A percentile compares a stretch with the other conserved stretches of the same genome.
Evolutionary conservation across 2,797 vertebrate species (phyloP).

Genomic region (Falco peregrinus): DNA sequence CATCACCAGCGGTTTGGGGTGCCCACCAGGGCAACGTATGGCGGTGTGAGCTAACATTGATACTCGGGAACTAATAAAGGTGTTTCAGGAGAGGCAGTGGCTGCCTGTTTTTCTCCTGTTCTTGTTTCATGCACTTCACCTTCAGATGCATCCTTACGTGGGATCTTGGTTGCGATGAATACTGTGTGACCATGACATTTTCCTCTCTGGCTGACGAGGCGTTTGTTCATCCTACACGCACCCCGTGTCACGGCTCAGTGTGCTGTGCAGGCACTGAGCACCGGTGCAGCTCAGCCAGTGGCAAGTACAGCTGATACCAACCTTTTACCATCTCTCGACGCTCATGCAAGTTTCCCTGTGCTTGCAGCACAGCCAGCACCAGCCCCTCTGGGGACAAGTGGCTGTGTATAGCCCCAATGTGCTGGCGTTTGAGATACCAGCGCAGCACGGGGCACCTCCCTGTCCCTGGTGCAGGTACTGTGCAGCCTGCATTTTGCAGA

Average conservation of each 20-base stretch:
- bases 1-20: not conserved
- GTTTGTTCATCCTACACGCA: too few species aligned
- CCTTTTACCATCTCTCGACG: accelerated
- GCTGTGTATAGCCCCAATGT: too few species aligned
- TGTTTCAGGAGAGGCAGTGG: not conserved
- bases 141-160: not conserved
- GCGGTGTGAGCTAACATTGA: too few species aligned
- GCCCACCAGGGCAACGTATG: not conserved
- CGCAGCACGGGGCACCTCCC: not conserved
- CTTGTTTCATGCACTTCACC: not conserved
- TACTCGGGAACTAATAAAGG: not conserved
- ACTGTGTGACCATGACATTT: not conserved
- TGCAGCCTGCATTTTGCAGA: too few species aligned
- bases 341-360: not conserved
- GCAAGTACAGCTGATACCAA: not conserved
- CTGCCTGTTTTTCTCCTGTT: not conserved
- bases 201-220: not conserved
- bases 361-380: not conserved
- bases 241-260: not conserved
- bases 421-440: accelerated
- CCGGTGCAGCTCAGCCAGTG: not conserved
- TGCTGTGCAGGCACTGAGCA: not conserved
- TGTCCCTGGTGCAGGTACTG: accelerated
- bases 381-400: accelerated
- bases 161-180: not conserved